Percentiles rank a stretch among this genome's conserved stretches.
phyloP scores from a whole-genome alignment of 1,140 invertebrate genomes.

The Papilio helenus region DNA sequence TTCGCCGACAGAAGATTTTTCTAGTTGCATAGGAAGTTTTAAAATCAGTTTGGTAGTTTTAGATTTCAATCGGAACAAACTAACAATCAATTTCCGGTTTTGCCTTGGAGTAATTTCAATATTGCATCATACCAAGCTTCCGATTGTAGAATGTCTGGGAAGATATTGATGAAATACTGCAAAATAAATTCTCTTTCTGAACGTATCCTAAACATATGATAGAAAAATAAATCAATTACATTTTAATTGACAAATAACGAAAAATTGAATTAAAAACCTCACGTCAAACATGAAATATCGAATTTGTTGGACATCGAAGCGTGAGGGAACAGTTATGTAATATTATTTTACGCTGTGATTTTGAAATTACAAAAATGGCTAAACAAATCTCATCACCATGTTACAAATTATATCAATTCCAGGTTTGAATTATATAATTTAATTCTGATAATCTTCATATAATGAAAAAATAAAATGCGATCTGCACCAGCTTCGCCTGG shows the following conservation, averaged over 20 bases:
- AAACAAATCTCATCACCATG: not conserved
- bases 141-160: too few relatives aligned
- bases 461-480: too few relatives aligned
- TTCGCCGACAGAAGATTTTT: not conserved
- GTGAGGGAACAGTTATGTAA: not conserved
- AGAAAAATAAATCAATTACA: too few relatives aligned
- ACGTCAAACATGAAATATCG: conserved; percentile 5
- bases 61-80: not conserved
- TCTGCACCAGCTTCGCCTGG: too few relatives aligned
- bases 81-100: not conserved
- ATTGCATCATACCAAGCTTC: not conserved
- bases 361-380: conserved; percentile 16
- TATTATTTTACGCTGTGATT: not conserved
- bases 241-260: not conserved
- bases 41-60: not conserved
- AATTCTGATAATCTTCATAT: too few relatives aligned
- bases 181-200: too few relatives aligned
- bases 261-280: conserved; percentile 6
- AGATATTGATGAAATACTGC: too few relatives aligned
- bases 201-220: too few relatives aligned
- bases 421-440: not conserved
- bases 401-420: conserved; percentile 14
- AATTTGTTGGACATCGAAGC: not conserved
- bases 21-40: not conserved
- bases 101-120: not conserved